Percentiles rank a stretch among this genome's conserved stretches.
Evolutionary conservation across 1,140 invertebrate genomes (phyloP).

Genomic region (Saxidomus purpurata): DNA sequence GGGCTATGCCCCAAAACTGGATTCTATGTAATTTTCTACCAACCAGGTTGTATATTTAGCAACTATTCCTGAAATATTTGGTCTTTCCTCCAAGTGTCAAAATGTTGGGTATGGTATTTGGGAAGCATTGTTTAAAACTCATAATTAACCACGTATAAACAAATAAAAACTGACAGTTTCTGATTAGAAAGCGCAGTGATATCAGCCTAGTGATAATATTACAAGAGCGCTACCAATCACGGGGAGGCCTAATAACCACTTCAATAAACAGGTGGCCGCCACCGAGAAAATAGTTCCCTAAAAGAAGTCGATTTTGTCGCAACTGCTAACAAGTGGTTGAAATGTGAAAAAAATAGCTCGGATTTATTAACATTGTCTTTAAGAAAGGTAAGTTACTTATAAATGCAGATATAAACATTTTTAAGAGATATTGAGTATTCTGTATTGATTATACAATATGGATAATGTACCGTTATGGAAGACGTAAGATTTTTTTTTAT

Average conservation of each 20-base stretch:
- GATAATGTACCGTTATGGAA: too few species aligned
- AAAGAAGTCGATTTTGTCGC: background rate
- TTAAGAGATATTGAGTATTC: too few species aligned
- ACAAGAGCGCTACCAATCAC: slow-evolving; percentile 53
- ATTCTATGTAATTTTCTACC: too few species aligned
- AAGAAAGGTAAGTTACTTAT: too few species aligned
- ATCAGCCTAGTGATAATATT: slow-evolving; percentile 42
- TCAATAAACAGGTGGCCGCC: slow-evolving; percentile 56
- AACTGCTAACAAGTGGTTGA: slow-evolving; percentile 37
- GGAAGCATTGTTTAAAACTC: slow-evolving; percentile 61
- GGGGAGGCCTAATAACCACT: slow-evolving; percentile 42
- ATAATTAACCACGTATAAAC: slow-evolving; percentile 62
- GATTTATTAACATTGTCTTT: too few species aligned
- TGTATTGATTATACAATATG: too few species aligned
- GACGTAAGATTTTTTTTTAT: too few species aligned
- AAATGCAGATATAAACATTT: too few species aligned
- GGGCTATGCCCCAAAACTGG: too few species aligned
- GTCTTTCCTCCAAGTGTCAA: slow-evolving; percentile 31
- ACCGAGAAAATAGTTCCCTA: slow-evolving; percentile 47
- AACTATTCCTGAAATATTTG: too few species aligned
- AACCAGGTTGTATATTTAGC: too few species aligned
- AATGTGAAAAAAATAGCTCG: background rate
- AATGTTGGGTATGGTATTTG: slow-evolving; percentile 46
- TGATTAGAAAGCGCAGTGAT: slow-evolving; percentile 58
- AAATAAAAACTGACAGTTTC: slow-evolving; percentile 64